These are phyloP conservation scores for Ariolimax columbianus DNA, from an alignment of 2,888 invertebrate species.

Conservation along the genomic window DNA sequence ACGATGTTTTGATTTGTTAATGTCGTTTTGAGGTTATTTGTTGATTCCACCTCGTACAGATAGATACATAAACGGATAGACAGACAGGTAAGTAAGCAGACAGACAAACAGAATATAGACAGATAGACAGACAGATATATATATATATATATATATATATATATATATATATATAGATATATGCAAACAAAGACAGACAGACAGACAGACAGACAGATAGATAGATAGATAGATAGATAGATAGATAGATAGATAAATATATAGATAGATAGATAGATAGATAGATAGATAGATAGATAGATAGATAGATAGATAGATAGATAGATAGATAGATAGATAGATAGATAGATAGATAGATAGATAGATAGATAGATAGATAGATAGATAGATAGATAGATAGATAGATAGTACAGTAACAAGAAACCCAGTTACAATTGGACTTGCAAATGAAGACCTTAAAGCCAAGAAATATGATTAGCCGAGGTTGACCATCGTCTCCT, in stretches of 20 bases:
- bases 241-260: not conserved
- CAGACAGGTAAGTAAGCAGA: constrained; percentile 4
- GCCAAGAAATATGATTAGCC: too few species aligned
- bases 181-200: not conserved
- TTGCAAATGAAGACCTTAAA: too few species aligned
- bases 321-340: constrained; percentile 5
- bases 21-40: too few species aligned
- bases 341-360: not conserved
- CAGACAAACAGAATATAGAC: not conserved
- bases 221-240: constrained; percentile 5
- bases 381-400: not conserved
- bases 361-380: not conserved
- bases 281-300: constrained; percentile 9
- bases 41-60: too few species aligned
- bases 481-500: too few species aligned
- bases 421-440: too few species aligned
- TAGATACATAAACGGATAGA: too few species aligned
- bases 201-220: not conserved
- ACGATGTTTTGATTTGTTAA: too few species aligned
- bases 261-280: not conserved
- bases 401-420: not conserved
- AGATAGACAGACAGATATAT: too few species aligned
- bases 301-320: constrained; percentile 1
- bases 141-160: too few species aligned
- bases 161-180: too few species aligned